These are phyloP conservation scores for Caenorhabditis sp. DNA, from an alignment of 2,888 invertebrate species.

Conservation along the genomic window DNA sequence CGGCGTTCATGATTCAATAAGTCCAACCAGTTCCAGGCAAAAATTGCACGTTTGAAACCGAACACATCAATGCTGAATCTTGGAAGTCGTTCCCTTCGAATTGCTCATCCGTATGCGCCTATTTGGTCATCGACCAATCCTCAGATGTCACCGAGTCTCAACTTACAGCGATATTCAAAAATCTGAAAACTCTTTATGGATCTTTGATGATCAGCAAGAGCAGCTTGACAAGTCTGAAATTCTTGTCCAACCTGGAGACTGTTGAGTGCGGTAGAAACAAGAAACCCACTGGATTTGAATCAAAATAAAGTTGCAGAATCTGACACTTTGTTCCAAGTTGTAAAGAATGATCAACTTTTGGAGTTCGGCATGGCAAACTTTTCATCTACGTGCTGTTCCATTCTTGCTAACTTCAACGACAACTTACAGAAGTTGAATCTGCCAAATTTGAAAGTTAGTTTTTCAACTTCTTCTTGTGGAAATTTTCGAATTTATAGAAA, in stretches of 20 bases:
- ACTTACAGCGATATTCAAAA: background rate
- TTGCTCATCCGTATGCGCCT: background rate
- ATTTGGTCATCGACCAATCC: background rate
- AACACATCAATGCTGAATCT: background rate
- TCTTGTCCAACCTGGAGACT: background rate
- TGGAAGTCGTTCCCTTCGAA: background rate
- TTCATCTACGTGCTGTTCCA: background rate
- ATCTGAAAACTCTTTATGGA: background rate
- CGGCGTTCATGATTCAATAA: too few species aligned
- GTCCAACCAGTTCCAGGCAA: too few species aligned
- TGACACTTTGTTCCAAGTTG: background rate
- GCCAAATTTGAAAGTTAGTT: conserved; percentile 6
- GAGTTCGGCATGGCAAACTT: conserved; percentile 14
- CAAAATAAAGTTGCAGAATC: background rate
- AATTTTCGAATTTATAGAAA: background rate
- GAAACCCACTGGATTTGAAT: background rate
- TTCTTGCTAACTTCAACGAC: background rate
- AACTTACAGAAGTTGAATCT: background rate
- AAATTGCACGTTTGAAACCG: background rate
- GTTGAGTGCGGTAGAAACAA: conserved; percentile 5
- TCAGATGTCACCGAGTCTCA: background rate
- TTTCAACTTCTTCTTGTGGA: background rate
- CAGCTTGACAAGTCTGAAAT: background rate
- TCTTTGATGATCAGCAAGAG: background rate
- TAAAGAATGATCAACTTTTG: too few species aligned